A percentile compares a stretch with the other conserved stretches of the same genome.
Conservation (phyloP, 1,140 invertebrate genomes). For the Danaus melanippus region DNA sequence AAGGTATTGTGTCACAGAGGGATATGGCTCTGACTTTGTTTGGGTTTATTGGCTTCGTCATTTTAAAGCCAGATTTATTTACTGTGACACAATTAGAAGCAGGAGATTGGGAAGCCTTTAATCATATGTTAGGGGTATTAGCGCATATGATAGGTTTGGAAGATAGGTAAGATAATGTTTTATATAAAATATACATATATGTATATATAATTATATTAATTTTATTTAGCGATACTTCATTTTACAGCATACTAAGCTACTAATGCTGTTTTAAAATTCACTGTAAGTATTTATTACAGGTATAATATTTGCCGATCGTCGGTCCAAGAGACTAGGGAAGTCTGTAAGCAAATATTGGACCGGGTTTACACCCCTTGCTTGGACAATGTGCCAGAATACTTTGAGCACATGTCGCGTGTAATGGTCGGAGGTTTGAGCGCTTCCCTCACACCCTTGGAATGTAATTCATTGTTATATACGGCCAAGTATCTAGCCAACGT, state of each 20-base stretch:
- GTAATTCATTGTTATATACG: slow-evolving; percentile 27
- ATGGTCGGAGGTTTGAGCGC: slow-evolving; percentile 48
- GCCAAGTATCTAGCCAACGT: slow-evolving; percentile 31
- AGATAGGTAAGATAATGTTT: slow-evolving; percentile 73
- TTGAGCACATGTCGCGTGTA: slow-evolving; percentile 47
- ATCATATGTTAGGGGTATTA: slow-evolving; percentile 88
- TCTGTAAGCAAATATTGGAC: slow-evolving; percentile 39
- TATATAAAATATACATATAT: too few relatives aligned
- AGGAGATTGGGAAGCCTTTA: slow-evolving; percentile 76
- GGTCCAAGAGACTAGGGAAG: slow-evolving; percentile 44
- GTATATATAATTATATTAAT: too few relatives aligned
- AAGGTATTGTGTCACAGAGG: slow-evolving; percentile 78
- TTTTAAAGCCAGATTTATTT: slow-evolving; percentile 77
- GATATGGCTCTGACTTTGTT: slow-evolving; percentile 90
- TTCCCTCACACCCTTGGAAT: slow-evolving; percentile 23
- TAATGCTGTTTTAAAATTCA: too few relatives aligned
- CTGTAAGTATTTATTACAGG: slow-evolving; percentile 53
- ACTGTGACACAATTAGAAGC: slow-evolving; percentile 68
- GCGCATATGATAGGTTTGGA: slow-evolving; percentile 87
- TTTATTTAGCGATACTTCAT: too few relatives aligned
- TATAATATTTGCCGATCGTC: slow-evolving; percentile 72
- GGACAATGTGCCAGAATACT: slow-evolving; percentile 49
- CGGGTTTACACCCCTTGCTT: slow-evolving; percentile 44
- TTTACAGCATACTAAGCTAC: too few relatives aligned
- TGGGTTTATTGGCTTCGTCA: slow-evolving; percentile 85